Evolutionary conservation across 2,113 vertebrate species (phyloP), one percentile per base, ranked within the genome.

Genomic region (Neopipo cinnamomea): DNA sequence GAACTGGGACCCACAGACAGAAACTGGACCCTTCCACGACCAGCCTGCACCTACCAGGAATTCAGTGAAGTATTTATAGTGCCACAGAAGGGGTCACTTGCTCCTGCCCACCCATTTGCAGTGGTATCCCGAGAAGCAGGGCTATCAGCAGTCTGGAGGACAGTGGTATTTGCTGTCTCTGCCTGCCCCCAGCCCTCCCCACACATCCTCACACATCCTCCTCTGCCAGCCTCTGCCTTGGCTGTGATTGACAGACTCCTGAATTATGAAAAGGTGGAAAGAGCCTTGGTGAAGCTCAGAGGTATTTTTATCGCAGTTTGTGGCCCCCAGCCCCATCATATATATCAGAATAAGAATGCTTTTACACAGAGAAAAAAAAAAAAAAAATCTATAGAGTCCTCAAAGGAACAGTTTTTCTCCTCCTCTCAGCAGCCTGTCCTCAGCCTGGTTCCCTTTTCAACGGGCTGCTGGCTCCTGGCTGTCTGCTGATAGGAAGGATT

Each of bases 401-500:
- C 50, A 11, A 96, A 97, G 93, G 96, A 96, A 91, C 92, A n/a
- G 27, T 91, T 94, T 95, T 95, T 91, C 84, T 93, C 83, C 73
- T 84, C 56, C 73, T 93, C 95, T 96, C 92, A 94, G 94, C 96
- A 96, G 89, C 72, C 82, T 95, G 93, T 93, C 86, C 92, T 91
- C 88, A 66, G 84, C 70, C 84, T 80, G 21, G n/a, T 21, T 91
- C 56, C 74, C 50, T 76, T 37, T 89, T 86, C 61, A 70, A 85
- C 37, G 94, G 94, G 75, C 96, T 94, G 82, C 93, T 94, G 97
- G 96, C 96, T 97, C 97, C 97, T 88, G 71, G 49, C 76, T 95
- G 91, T 97, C 97, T 96, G 91, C 89, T 96, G 95, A 96, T 94
- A 93, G 79, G 74, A 66, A 50, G 94, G 94, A 97, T 97, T 96